These are phyloP conservation scores for Umimayanthus kanabou DNA, from an alignment of 92 coral and sea anemone genomes.

Conservation along the genomic window DNA sequence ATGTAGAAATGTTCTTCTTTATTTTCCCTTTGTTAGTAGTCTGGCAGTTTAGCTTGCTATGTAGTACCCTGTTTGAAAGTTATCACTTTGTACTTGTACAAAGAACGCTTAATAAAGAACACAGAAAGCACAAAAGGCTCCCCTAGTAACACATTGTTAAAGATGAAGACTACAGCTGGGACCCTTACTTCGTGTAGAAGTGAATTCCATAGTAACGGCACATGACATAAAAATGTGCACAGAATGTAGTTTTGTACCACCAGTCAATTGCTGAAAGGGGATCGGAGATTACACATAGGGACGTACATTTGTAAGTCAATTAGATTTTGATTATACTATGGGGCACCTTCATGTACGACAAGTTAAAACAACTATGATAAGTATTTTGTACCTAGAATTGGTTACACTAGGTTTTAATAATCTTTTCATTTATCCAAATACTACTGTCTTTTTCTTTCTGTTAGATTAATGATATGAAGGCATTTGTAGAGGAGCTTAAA, in stretches of 20 bases:
- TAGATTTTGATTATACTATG: background rate
- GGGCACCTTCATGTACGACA: background rate
- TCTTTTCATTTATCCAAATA: background rate
- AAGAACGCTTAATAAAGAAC: no score
- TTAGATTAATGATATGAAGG: constrained; percentile 36
- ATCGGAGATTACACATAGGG: background rate
- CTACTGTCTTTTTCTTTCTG: background rate
- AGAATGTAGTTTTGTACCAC: background rate
- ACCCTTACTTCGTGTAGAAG: background rate
- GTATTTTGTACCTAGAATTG: background rate
- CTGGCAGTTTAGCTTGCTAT: no score
- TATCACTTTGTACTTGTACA: no score
- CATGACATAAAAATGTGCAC: background rate
- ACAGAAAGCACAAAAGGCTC: background rate
- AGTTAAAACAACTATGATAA: background rate
- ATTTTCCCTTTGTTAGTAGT: no score
- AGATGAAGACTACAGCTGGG: background rate
- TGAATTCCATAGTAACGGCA: background rate
- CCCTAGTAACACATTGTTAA: background rate
- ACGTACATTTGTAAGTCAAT: background rate
- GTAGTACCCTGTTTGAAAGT: no score
- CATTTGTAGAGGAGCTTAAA: constrained; percentile 1
- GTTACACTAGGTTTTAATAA: background rate
- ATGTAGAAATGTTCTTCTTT: no score
- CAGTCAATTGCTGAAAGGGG: background rate